These are phyloP conservation scores for Muraenolepis orangiensis DNA, from an alignment of 2,797 vertebrate species.

Conservation along the genomic window DNA sequence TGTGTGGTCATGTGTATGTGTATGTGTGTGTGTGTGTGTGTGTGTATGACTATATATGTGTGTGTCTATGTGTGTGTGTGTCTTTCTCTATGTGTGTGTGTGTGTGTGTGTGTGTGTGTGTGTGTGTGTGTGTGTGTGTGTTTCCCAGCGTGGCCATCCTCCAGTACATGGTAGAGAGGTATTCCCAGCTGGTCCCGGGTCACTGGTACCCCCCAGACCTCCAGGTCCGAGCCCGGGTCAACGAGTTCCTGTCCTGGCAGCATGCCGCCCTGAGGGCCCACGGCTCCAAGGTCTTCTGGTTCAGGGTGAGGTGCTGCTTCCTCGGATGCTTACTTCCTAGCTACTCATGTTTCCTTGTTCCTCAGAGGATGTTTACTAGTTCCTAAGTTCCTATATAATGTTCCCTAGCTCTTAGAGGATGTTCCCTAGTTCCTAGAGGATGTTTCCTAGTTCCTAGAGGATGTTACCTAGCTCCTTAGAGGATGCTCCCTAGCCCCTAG, in stretches of 20 bases:
- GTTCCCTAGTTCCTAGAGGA: background rate
- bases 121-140: background rate
- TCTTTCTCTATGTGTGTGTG: background rate
- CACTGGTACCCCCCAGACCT: conserved; percentile 91
- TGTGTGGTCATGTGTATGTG: too few species aligned
- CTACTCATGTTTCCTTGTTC: background rate
- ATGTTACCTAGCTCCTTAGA: too few species aligned
- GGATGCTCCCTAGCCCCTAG: too few species aligned
- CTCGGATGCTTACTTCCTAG: background rate
- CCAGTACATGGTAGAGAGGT: conserved; percentile 80
- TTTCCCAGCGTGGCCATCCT: conserved; percentile 82
- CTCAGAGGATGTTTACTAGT: background rate
- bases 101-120: background rate
- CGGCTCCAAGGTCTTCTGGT: conserved; percentile 76
- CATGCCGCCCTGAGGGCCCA: conserved; percentile 70
- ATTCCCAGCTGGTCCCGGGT: conserved; percentile 62
- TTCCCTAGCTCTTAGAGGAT: background rate
- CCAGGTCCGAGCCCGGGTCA: conserved; percentile 76
- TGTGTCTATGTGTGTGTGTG: background rate
- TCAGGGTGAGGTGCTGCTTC: conserved; percentile 66
- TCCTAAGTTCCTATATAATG: background rate
- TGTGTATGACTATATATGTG: too few species aligned
- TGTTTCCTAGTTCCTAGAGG: background rate
- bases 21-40: background rate
- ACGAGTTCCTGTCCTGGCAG: conserved; percentile 91